Conservation (phyloP, 2,888 invertebrate genomes). For the Drosophila anomalata region DNA sequence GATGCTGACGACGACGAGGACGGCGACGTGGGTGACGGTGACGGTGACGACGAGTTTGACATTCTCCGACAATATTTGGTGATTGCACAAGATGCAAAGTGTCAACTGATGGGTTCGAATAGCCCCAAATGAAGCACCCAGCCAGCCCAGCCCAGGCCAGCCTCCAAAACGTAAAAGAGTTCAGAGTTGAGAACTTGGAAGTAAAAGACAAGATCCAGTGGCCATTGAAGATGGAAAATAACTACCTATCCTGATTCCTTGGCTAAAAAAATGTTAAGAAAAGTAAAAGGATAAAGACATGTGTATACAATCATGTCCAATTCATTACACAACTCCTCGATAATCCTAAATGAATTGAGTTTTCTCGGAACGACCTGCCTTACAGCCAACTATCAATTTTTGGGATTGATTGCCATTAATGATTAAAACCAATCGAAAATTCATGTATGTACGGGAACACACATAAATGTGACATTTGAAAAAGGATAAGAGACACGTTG, state of each 20-base stretch:
- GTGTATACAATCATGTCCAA: background rate
- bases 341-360: conserved; percentile 14
- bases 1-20: conserved; percentile 48
- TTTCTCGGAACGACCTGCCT: background rate
- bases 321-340: conserved; percentile 1
- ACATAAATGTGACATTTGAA: conserved; percentile 67
- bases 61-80: conserved; percentile 76
- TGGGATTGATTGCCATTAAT: conserved; percentile 46
- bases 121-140: conserved; percentile 26
- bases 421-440: conserved; percentile 41
- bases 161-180: conserved; percentile 15
- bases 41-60: conserved; percentile 57
- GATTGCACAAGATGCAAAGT: conserved; percentile 81
- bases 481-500: conserved; percentile 54
- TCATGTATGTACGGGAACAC: conserved; percentile 16
- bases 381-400: conserved; percentile 25
- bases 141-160: background rate
- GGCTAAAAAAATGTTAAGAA: too few species aligned
- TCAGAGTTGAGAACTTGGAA: conserved; percentile 21
- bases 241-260: conserved; percentile 2
- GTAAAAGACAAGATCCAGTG: conserved; percentile 20
- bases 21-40: conserved; percentile 10
- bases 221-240: conserved; percentile 47
- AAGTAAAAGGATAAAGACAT: too few species aligned
- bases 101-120: conserved; percentile 60